Percentiles rank a stretch among this genome's conserved stretches.
Conservation (phyloP, 2,888 invertebrate genomes). For the Aleiodes leptofemur region DNA sequence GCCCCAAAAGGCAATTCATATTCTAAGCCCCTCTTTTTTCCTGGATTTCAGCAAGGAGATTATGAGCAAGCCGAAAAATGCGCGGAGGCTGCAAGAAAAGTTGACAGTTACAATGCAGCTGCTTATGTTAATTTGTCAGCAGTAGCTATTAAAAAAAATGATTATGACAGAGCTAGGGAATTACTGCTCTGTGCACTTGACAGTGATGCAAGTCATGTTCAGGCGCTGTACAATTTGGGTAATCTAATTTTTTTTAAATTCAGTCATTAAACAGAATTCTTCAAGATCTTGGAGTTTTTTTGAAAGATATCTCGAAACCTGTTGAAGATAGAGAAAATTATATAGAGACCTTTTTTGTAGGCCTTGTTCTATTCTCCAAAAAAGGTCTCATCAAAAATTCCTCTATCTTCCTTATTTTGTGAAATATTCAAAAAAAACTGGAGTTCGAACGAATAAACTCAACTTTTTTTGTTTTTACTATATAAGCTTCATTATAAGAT, state of each 20-base stretch:
- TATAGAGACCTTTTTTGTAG: too few relatives aligned
- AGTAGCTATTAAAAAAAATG: conserved; percentile 83
- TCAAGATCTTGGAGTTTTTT: too few relatives aligned
- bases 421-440: too few relatives aligned
- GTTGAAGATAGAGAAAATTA: too few relatives aligned
- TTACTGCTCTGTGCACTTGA: conserved; percentile 86
- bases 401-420: too few relatives aligned
- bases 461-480: background rate
- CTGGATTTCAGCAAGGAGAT: conserved; percentile 83
- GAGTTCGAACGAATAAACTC: too few relatives aligned
- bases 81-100: conserved; percentile 84
- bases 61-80: conserved; percentile 86
- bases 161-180: conserved; percentile 83
- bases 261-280: too few relatives aligned
- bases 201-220: conserved; percentile 88
- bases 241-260: conserved; percentile 58
- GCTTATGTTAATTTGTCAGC: conserved; percentile 92
- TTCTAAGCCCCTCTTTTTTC: too few relatives aligned
- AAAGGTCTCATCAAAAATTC: too few relatives aligned
- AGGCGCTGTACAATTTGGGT: conserved; percentile 90
- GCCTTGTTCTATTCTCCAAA: too few relatives aligned
- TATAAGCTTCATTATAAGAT: background rate
- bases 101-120: conserved; percentile 87
- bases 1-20: too few relatives aligned
- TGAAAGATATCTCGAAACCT: too few relatives aligned